phyloP scores from a whole-genome alignment of 2,888 invertebrate species.

The Melitaea athalia region DNA sequence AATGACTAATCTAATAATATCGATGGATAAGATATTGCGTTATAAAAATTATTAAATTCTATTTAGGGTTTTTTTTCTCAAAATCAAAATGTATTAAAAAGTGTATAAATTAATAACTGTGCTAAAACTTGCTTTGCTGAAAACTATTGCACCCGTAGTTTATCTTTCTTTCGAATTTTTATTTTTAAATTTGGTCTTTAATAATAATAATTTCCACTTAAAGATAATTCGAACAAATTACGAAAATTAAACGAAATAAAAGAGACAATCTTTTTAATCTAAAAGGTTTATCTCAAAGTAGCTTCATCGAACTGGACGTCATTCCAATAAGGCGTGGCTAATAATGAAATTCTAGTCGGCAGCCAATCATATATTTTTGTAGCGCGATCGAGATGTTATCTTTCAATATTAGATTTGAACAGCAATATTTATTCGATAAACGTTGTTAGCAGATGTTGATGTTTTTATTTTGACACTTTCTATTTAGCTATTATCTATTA shows the following conservation, averaged over 20 bases:
- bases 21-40: no score
- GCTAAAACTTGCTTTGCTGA: no score
- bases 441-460: background rate
- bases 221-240: background rate
- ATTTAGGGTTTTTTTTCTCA: no score
- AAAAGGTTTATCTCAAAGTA: constrained; percentile 1
- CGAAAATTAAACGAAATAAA: background rate
- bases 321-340: background rate
- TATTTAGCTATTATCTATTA: no score
- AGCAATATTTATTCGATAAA: constrained; percentile 8
- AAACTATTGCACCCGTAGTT: no score
- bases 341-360: constrained; percentile 11
- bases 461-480: background rate
- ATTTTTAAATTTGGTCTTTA: background rate
- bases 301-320: background rate
- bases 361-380: constrained; percentile 70
- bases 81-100: no score
- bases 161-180: background rate
- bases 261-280: background rate
- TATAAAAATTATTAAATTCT: no score
- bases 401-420: constrained; percentile 56
- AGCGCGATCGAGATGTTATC: constrained; percentile 63
- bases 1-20: no score
- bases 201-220: no score
- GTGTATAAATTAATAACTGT: no score